Evolutionary conservation across 1,140 invertebrate species (phyloP), one percentile per base, ranked within the genome.

Genomic region (Chlorops oryzae): DNA sequence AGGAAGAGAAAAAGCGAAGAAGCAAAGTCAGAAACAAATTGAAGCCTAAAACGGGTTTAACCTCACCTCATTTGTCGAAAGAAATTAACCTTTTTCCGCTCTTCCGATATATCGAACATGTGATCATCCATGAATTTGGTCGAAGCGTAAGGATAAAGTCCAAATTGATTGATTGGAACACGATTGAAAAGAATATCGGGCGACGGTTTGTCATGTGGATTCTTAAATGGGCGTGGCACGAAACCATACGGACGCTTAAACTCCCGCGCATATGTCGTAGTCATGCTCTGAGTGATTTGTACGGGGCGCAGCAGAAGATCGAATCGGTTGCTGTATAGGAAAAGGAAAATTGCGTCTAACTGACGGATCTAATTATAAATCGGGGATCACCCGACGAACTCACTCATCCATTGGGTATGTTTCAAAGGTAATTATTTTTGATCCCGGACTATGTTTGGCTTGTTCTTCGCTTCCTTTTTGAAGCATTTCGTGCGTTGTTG

Each of bases 111-210:
- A 20, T 47, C 41, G 5, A 47, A 32, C 4, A 52, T 5, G 28
- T 52, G 44, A 37, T 52, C 50, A 32, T 47, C 50, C 50, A 52
- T 52, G 27, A 52, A 52, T 23, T 40, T 52, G 0, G 37, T 39
- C 22, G 41, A 25, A 17, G 27, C 27, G 6, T 35, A 40, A 2
- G 35, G 50, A 10, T 22, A 13, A 43, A 47, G 28, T n/a, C 32
- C 50, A n/a, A 52, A 52, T n/a, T 52, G 43, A 13, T 40, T 52
- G 9, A 47, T 10, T 0, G 50, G 37, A 22, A 23, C 34, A 9
- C 50, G 45, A 25, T 52, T 52, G 21, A 45, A 52, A 23, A 47
- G 37, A 6, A 20, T 9, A 52, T 52, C 39, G 9, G 50, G 50
- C 23, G 15, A 17, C 4, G 38, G 5, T 15, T 40, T 47, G n/a